A percentile compares a stretch with the other conserved stretches of the same genome.
phyloP scores from a whole-genome alignment of 1,140 invertebrate species.

The Amphibalanus amphitrite region DNA sequence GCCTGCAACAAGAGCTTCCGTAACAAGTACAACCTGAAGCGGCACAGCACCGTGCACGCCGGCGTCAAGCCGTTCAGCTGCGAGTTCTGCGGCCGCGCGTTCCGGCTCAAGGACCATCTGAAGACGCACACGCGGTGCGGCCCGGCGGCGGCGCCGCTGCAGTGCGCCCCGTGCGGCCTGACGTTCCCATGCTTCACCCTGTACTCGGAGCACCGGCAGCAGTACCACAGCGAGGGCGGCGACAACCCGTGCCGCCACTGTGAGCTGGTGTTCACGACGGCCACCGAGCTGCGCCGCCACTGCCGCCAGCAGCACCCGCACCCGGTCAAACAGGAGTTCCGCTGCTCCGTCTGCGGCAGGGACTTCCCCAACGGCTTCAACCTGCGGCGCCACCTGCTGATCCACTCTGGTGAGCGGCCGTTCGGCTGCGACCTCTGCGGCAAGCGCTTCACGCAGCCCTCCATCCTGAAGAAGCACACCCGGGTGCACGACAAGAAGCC shows the following conservation, averaged over 20 bases:
- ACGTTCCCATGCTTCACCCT: background rate
- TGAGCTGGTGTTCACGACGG: conserved; percentile 1
- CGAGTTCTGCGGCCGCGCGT: conserved; percentile 17
- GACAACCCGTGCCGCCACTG: conserved; percentile 5
- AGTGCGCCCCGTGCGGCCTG: conserved; percentile 2
- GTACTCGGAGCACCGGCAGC: conserved; percentile 3
- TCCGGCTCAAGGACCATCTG: conserved; percentile 20
- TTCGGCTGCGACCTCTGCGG: conserved; percentile 51
- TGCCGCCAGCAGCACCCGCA: conserved; percentile 3
- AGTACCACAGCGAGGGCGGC: conserved; percentile 3
- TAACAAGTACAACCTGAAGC: conserved; percentile 26
- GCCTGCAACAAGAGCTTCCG: background rate
- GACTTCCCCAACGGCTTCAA: conserved; percentile 5
- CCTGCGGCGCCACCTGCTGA: conserved; percentile 14
- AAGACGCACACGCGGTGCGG: conserved; percentile 17
- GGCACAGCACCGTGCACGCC: conserved; percentile 29
- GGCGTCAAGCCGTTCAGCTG: conserved; percentile 30
- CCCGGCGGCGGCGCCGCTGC: background rate
- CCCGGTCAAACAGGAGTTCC: conserved; percentile 1
- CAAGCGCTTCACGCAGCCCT: conserved; percentile 5
- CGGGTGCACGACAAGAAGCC: conserved; percentile 3
- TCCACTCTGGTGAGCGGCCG: conserved; percentile 15
- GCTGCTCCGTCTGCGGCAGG: background rate
- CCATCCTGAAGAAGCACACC: background rate
- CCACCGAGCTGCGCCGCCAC: conserved; percentile 4